Evolutionary conservation across 2,113 vertebrate species (phyloP), one percentile per base, ranked within the genome.

Genomic region (Rhodinocichla rosea): DNA sequence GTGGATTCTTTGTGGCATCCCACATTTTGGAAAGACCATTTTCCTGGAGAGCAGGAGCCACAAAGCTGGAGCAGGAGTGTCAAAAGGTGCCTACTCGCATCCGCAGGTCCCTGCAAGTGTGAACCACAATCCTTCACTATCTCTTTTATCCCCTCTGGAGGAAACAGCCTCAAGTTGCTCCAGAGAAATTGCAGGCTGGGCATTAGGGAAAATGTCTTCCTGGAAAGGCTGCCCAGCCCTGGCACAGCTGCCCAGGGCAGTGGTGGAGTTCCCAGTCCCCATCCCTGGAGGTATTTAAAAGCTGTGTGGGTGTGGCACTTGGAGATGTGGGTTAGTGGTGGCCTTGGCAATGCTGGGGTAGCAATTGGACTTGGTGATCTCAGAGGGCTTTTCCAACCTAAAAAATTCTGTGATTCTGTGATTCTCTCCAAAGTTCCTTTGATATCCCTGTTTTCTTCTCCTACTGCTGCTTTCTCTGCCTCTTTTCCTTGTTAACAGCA

Each of bases 1-100:
- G 56, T 35, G 35, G 23, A 63, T 33, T 33, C 42, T 44, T 64
- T 35, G 40, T 68, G 64, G 11, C 56, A 30, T 18, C 9, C 14
- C 28, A 7, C 4, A 2, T n/a, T 78, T 74, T 53, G n/a, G 33
- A 52, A 59, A 24, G 65, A 10, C 23, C 4, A 0, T 2, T 9
- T 50, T 56, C 47, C 75, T n/a, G 33, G 13, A 37, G 79, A 70
- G 14, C 8, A 27, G 50, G 53, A 75, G 62, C 15, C 15, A 13
- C 30, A 14, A 59, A 65, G 32, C 69, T 67, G 65, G 39, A 70
- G 37, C 37, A 14, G 20, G 44, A 47, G 52, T 8, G 65, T 7
- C 19, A 62, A 27, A 27, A 47, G 32, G 17, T 26, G 32, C 50
- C 32, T 9, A 30, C 26, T 90, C 2, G 0, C 28, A 23, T 20